A percentile compares a stretch with the other conserved stretches of the same genome.
Evolutionary conservation across 2,113 vertebrate genomes (phyloP).

Genomic region (Ailurus styani): DNA sequence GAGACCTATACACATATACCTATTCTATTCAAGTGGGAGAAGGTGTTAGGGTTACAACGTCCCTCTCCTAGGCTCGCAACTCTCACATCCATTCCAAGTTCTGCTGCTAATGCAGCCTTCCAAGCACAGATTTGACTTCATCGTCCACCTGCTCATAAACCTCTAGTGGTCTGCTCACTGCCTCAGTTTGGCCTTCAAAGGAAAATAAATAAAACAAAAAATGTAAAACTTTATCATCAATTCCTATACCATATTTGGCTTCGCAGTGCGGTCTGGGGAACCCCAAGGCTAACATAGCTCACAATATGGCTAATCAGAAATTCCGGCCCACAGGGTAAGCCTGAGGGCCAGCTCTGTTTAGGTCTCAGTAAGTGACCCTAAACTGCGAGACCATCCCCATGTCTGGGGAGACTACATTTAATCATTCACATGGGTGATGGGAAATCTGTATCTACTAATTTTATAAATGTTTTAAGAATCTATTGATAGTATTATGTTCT

Average conservation of each 20-base stretch:
- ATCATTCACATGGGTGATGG: neutral
- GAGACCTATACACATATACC: neutral
- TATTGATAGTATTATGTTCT: neutral
- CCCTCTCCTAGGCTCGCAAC: neutral
- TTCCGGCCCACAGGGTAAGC: neutral
- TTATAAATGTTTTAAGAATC: neutral
- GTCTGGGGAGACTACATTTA: neutral
- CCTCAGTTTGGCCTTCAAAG: neutral
- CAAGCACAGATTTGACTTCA: neutral
- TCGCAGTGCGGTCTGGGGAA: neutral
- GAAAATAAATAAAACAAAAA: neutral
- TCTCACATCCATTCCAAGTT: neutral
- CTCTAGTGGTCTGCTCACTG: neutral
- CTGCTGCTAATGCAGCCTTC: neutral
- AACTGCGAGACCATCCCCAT: neutral
- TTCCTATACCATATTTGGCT: neutral
- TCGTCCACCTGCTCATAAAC: neutral
- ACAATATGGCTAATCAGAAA: neutral
- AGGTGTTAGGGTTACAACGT: neutral
- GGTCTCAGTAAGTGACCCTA: neutral
- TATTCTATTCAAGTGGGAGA: neutral
- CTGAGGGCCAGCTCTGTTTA: neutral
- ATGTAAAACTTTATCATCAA: neutral
- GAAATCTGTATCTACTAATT: neutral
- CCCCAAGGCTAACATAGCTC: neutral